Evolutionary conservation across 1,140 invertebrate genomes (phyloP).

Genomic region (Brachionus rotundiformis): DNA sequence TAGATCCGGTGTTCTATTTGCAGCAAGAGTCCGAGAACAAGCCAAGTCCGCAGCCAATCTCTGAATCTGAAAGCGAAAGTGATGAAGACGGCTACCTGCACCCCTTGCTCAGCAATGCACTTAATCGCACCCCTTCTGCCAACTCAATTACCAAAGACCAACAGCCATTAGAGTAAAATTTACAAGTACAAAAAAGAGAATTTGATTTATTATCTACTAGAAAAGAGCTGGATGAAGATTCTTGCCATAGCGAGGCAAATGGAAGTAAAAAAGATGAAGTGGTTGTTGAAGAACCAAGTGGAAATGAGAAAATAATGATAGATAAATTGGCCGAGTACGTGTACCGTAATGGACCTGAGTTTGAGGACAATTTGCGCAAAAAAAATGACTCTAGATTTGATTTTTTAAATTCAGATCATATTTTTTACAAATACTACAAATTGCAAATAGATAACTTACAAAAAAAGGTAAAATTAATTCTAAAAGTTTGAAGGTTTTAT

Average conservation of each 20-base stretch:
- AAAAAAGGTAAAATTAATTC: neutral
- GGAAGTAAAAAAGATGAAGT: neutral
- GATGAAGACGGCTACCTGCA: slow-evolving; percentile 74
- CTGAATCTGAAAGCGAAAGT: slow-evolving; percentile 57
- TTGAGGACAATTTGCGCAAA: slow-evolving; percentile 81
- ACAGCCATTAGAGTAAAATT: neutral
- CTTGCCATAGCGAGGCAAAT: neutral
- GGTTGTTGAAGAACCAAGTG: slow-evolving; percentile 7
- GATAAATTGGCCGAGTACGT: slow-evolving; percentile 95
- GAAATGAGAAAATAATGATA: slow-evolving; percentile 77
- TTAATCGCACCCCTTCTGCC: slow-evolving; percentile 15
- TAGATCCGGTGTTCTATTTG: neutral
- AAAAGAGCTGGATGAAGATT: neutral
- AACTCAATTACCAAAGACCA: neutral
- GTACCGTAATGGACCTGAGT: slow-evolving; percentile 85
- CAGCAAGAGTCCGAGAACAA: neutral
- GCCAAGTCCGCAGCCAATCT: neutral
- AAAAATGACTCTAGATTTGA: slow-evolving; percentile 83
- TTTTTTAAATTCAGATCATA: slow-evolving; percentile 74
- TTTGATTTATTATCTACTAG: too few species aligned
- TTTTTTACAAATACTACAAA: slow-evolving; percentile 76
- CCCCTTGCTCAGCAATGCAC: slow-evolving; percentile 63
- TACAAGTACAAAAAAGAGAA: too few species aligned
- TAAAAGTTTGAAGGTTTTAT: neutral
- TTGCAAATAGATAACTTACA: slow-evolving; percentile 53